Conservation (phyloP, 2,888 invertebrate species). For the Dioctria linearis region DNA sequence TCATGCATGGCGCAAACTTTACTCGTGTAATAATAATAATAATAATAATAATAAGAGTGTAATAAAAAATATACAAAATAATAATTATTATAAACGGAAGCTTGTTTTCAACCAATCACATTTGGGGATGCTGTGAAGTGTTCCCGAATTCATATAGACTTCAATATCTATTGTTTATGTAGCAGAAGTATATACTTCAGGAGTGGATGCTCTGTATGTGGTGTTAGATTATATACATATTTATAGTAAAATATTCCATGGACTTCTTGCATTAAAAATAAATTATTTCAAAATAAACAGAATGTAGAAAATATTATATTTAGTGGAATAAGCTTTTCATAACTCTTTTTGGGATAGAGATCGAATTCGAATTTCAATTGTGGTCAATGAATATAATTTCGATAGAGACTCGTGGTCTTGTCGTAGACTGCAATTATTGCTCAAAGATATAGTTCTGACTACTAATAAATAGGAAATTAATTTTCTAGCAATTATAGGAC, state of each 20-base stretch:
- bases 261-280: not conserved
- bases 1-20: too few relatives aligned
- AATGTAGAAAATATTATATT: not conserved
- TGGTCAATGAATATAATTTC: not conserved
- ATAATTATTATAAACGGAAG: slow-evolving; percentile 3
- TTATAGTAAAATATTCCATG: not conserved
- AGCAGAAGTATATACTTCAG: too few relatives aligned
- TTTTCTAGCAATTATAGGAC: too few relatives aligned
- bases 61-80: too few relatives aligned
- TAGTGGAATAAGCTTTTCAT: not conserved
- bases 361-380: not conserved
- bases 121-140: slow-evolving; percentile 15
- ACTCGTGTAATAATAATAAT: too few relatives aligned
- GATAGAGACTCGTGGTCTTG: too few relatives aligned
- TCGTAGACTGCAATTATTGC: too few relatives aligned
- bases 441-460: too few relatives aligned
- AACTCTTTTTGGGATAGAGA: not conserved
- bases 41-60: too few relatives aligned
- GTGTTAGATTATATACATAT: not conserved
- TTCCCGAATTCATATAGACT: slow-evolving; percentile 18
- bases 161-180: not conserved
- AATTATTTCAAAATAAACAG: too few relatives aligned
- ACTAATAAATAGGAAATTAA: too few relatives aligned
- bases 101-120: slow-evolving; percentile 27
- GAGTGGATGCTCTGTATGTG: slow-evolving; percentile 23